These are phyloP conservation scores for fruit fly (Drosophila melanogaster) DNA, from an alignment of 1,140 invertebrate genomes.

Conservation along the genomic window Release_6_plus_ISO1_MT NT_033777.3:11658001-11658500, in stretches of 20 bases:
- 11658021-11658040: constrained; percentile 31
- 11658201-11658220: constrained; percentile 20
- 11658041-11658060: constrained; percentile 33
- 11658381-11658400: not conserved
- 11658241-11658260: constrained; percentile 37
- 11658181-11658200: constrained; percentile 21
- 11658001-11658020: constrained; percentile 38
- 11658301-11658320: constrained; percentile 24
- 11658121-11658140: constrained; percentile 41
- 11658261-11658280: constrained; percentile 32
- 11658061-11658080: not conserved
- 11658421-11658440: not conserved
- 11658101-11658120: constrained; percentile 22
- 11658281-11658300: constrained; percentile 27
- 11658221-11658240: constrained; percentile 23
- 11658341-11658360: constrained; percentile 17
- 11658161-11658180: constrained; percentile 16
- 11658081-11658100: not conserved
- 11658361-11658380: constrained; percentile 1
- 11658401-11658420: not conserved
- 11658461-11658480: no score
- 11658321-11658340: constrained; percentile 1
- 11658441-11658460: not conserved
- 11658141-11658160: constrained; percentile 30
- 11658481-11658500: no score